Base-by-base conservation (phyloP, 2,797 vertebrate species). In the Hylomyscus alleni region DNA sequence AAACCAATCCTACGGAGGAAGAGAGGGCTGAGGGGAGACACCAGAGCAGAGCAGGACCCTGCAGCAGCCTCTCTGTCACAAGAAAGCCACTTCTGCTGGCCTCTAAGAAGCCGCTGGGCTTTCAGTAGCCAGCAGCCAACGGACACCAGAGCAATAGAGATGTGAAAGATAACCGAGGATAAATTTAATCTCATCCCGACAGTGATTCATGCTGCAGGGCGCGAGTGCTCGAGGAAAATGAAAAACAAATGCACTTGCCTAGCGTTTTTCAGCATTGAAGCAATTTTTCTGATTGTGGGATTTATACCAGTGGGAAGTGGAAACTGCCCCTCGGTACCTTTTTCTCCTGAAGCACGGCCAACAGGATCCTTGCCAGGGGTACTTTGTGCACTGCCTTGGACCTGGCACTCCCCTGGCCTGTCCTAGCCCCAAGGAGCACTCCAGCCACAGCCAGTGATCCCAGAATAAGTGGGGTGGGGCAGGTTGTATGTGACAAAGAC, bases 171-270 rank as follows among this genome's bases (percentile, higher is more conserved):
- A 96, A 95, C 81, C 8, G 89, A 92, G 94, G 93, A 95, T 97
- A 97, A 97, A 97, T 97, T 98, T 89, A 97, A 96, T 97, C 96
- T 96, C 90, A 89, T 52, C 73, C 91, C 40, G 96, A 97, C 98
- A 97, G 97, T 97, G 98, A 98, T 97, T 97, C 97, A 97, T 98
- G 97, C 52, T 14, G 7, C 20, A 75, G 89, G 94, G 96, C 91
- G 92, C 96, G 90, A 97, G 98, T 94, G 97, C 97, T 95, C 95
- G 77, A 97, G 97, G 97, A 97, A 97, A 98, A 98, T 97, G 97
- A 98, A 98, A 97, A 98, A 98, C 95, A 98, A 97, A 97, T 98
- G 98, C 96, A 98, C 97, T 97, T 96, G 86, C 87, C 89, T 56
- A 96, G 93, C 52, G 0, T 88, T 95, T 97, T 97, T 90, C 88